Base-by-base conservation (phyloP, 2,888 invertebrate genomes). In the Punctoribates punctum region DNA sequence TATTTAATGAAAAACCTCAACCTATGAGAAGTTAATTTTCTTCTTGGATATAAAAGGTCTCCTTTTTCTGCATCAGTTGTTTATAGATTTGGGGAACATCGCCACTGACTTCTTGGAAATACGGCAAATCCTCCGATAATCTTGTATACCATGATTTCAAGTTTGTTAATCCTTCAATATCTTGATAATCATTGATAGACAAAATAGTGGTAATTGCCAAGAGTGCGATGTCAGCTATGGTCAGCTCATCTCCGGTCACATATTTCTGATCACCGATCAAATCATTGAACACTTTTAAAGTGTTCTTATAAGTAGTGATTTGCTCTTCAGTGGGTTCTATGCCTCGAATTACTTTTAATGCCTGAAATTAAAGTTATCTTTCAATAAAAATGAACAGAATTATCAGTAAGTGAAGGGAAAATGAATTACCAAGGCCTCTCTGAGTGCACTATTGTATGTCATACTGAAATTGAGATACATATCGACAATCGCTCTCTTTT, bases 401-500 rank as follows among this genome's bases (percentile, higher is more conserved):
- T n/a, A n/a, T n/a, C n/a, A n/a, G n/a, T n/a, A n/a, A n/a, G n/a
- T n/a, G n/a, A n/a, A n/a, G n/a, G n/a, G n/a, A n/a, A n/a, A n/a
- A n/a, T n/a, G n/a, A n/a, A n/a, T n/a, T n/a, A n/a, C n/a, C n/a
- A n/a, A n/a, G n/a, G n/a, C n/a, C n/a, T n/a, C n/a, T n/a, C n/a
- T n/a, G n/a, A n/a, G n/a, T n/a, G n/a, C n/a, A n/a, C n/a, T n/a
- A n/a, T n/a, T n/a, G n/a, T n/a, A n/a, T n/a, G n/a, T n/a, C 82
- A 91, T 75, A 29, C 79, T 78, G 70, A 78, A 79, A 42, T 77
- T 78, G 23, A 79, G 76, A 67, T 77, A 48, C 80, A 92, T 91
- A 83, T 93, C 92, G 3, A 93, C 89, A 75, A 90, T 83, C 0
- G 92, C 91, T 78, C 92, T 87, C 80, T 87, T 82, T 83, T 88